Evolutionary conservation across 2,113 vertebrate genomes (phyloP), one percentile per base, ranked within the genome.

Genomic region (Chrysemys picta): DNA sequence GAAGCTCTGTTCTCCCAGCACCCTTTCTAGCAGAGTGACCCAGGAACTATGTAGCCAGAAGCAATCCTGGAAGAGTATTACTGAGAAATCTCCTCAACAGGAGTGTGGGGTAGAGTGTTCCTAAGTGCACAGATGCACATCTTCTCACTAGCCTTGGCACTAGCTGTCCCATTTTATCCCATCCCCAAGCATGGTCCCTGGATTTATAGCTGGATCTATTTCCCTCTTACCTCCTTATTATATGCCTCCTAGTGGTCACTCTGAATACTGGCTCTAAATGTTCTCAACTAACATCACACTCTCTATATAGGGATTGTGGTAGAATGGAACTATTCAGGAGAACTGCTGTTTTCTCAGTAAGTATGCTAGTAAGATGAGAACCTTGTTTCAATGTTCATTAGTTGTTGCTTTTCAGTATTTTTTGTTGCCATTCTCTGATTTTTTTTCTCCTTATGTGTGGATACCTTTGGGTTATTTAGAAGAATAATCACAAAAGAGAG

Each of bases 401-500:
- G 79, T 57, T 85, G 1, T 91, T 85, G 89, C 57, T 75, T 38
- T 31, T 83, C 57, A 69, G 11, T 79, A 65, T 90, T n/a, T 93
- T 52, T 35, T 5, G 6, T 54, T 82, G 82, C 45, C 24, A 53
- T 80, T 80, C 56, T 94, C 62, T 93, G 89, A 49, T 89, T 78
- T 79, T n/a, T 90, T 90, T 47, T 56, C 0, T 83, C 89, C 50
- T 5, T 0, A 24, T 14, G 19, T 54, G 85, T 93, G 72, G 42
- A 90, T 93, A 85, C 78, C 69, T 80, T 6, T 16, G 59, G 35
- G 6, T 75, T 25, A 84, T 89, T 87, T 91, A 38, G 29, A 91
- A 92, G 80, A 56, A 87, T 83, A 89, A 93, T 82, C 45, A 59
- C 65, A 91, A 94, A 95, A 14, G 17, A 93, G 25, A 93, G 35